phyloP scores from a whole-genome alignment of 1,140 invertebrate genomes.

The Drosophila mojavensis region DNA sequence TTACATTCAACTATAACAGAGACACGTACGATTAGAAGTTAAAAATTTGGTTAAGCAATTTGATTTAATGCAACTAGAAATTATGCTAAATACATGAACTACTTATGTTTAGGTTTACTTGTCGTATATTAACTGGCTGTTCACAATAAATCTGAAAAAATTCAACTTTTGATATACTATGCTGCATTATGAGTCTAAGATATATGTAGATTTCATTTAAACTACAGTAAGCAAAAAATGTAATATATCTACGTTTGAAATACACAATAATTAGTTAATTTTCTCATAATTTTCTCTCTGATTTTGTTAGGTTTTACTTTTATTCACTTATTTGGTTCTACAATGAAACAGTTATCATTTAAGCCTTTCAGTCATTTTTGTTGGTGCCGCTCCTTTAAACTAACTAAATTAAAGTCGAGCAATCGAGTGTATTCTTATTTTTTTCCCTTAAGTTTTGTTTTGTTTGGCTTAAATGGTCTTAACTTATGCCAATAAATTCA shows the following conservation, averaged over 20 bases:
- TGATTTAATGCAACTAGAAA: constrained; percentile 55
- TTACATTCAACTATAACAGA: constrained; percentile 65
- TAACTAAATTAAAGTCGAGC: constrained; percentile 28
- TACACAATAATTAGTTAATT: constrained; percentile 49
- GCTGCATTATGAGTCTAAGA: constrained; percentile 30
- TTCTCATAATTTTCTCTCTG: constrained; percentile 16
- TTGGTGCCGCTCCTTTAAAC: constrained; percentile 29
- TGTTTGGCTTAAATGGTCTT: constrained; percentile 40
- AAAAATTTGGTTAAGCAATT: constrained; percentile 69
- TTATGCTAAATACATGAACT: constrained; percentile 58
- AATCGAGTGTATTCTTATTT: constrained; percentile 1
- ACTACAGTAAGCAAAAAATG: constrained; percentile 65
- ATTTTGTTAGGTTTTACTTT: constrained; percentile 1
- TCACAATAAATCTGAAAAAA: constrained; percentile 60
- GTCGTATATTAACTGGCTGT: constrained; percentile 30
- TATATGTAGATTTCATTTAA: constrained; percentile 31
- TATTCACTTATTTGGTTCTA: constrained; percentile 29
- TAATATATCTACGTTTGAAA: constrained; percentile 56
- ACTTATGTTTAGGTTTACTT: constrained; percentile 37
- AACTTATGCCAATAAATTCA: constrained; percentile 48
- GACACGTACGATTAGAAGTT: constrained; percentile 57
- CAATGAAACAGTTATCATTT: constrained; percentile 76
- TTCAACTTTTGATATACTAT: constrained; percentile 66
- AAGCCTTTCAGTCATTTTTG: constrained; percentile 72
- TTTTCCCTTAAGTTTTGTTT: not conserved